Percentiles rank a stretch among this genome's conserved stretches.
Conservation (phyloP, 1,140 invertebrate species). For the Temnothorax curvispinosus region DNA sequence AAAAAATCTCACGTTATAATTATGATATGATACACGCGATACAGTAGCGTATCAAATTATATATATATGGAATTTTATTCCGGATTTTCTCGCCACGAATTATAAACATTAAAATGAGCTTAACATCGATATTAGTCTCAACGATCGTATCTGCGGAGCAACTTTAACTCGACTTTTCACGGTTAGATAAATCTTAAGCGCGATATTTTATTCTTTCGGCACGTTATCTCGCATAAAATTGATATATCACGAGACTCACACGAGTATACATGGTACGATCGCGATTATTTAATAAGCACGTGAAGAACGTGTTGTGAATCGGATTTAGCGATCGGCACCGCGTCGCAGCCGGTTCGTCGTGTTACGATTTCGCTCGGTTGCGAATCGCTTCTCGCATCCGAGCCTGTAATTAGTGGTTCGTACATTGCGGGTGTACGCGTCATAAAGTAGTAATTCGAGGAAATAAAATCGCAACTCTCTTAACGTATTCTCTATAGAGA, state of each 20-base stretch:
- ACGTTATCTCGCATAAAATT: constrained; percentile 37
- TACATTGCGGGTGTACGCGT: constrained; percentile 47
- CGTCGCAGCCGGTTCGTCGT: not conserved
- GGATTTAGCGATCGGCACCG: constrained; percentile 7
- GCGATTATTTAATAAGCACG: constrained; percentile 51
- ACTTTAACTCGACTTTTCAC: constrained; percentile 1
- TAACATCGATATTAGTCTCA: not conserved
- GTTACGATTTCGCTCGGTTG: constrained; percentile 32
- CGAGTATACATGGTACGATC: not conserved
- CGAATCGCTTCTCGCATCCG: constrained; percentile 36
- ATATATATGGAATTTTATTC: not conserved
- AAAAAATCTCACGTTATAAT: not conserved
- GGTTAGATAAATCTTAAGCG: constrained; percentile 9
- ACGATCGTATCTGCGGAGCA: not conserved
- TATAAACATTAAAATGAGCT: constrained; percentile 25
- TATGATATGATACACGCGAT: not conserved
- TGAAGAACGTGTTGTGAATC: constrained; percentile 31
- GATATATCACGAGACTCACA: constrained; percentile 11
- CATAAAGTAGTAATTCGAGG: constrained; percentile 31
- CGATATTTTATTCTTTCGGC: constrained; percentile 31
- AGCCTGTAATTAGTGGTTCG: constrained; percentile 55
- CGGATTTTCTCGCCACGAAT: not conserved
- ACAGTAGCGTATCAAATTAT: not conserved
- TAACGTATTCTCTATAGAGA: not conserved
- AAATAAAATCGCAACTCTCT: constrained; percentile 47